Evolutionary conservation across 2,797 vertebrate species (phyloP).

Genomic region (Octomys mimax): DNA sequence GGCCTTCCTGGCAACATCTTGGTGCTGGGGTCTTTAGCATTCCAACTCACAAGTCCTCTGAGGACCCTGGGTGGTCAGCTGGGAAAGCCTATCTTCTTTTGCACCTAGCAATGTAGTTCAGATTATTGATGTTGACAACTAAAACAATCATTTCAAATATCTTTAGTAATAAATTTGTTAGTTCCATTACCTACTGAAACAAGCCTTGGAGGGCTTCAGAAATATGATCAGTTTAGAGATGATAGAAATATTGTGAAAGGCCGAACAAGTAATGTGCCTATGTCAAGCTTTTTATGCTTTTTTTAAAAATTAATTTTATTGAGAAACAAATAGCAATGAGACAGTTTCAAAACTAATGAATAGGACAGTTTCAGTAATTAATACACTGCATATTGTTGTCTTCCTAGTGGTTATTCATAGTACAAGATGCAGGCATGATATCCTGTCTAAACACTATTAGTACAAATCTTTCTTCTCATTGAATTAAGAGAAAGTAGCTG

Average conservation of each 20-base stretch:
- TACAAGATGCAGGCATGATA: too few species aligned
- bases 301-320: too few species aligned
- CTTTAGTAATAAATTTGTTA: slow-evolving; percentile 3
- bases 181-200: neutral
- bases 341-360: too few species aligned
- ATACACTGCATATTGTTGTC: too few species aligned
- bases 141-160: slow-evolving; percentile 15
- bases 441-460: too few species aligned
- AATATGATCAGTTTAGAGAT: neutral
- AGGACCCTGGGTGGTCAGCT: neutral
- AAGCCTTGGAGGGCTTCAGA: slow-evolving; percentile 2
- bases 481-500: too few species aligned
- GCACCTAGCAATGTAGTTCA: neutral
- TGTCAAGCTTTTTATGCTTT: neutral
- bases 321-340: too few species aligned
- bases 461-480: too few species aligned
- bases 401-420: too few species aligned
- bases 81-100: neutral
- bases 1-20: neutral
- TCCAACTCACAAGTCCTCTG: neutral
- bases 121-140: neutral
- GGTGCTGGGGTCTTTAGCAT: neutral
- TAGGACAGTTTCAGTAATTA: too few species aligned
- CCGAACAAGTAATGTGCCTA: neutral
- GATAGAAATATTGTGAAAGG: slow-evolving; percentile 43